Evolutionary conservation across 2,888 invertebrate genomes (phyloP), one percentile per base, ranked within the genome.

Genomic region (Elegia similella): DNA sequence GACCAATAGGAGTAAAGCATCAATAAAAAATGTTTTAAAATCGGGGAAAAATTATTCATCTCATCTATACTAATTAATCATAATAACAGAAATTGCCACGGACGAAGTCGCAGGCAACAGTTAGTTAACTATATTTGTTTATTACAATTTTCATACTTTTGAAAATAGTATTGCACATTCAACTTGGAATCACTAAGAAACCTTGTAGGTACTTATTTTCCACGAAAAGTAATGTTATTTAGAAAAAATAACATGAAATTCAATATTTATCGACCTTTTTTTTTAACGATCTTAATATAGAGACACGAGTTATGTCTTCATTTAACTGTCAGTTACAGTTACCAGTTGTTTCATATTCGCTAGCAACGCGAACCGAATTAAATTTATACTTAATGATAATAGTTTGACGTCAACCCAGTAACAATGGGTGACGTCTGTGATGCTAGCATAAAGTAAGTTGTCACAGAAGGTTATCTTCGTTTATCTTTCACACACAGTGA

Each of bases 371-470:
- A 38, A 38, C 34, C 16, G 10, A 34, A 38, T 48, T 50, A 38
- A 50, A 50, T 58, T 60, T 15, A 44, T 44, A 42, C 29, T 30
- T 59, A 57, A 52, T 30, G 55, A 59, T 59, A 59, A 52, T 50
- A 30, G 34, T n/a, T 52, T 62, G 62, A 62, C 62, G 62, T 62
- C 59, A 62, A 16, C 7, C 15, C 44, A 38, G 52, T 42, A 53
- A 60, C 62, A 60, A 60, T 59, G 57, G 52, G 43, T 56, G 59
- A 62, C 59, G 62, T 32, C 32, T 52, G 43, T 42, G 57, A 52
- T 53, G 42, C 15, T 44, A n/a, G 23, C 47, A 13, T 30, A 47
- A 10, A n/a, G 7, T 15, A 30, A 29, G 47, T 30, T 23, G 12
- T 47, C n/a, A 30, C 30, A 13, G 42, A 38, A 38, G 10, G 7